Evolutionary conservation across 2,113 vertebrate species (phyloP), one percentile per base, ranked within the genome.

Genomic region (Pterophyllum scalare): DNA sequence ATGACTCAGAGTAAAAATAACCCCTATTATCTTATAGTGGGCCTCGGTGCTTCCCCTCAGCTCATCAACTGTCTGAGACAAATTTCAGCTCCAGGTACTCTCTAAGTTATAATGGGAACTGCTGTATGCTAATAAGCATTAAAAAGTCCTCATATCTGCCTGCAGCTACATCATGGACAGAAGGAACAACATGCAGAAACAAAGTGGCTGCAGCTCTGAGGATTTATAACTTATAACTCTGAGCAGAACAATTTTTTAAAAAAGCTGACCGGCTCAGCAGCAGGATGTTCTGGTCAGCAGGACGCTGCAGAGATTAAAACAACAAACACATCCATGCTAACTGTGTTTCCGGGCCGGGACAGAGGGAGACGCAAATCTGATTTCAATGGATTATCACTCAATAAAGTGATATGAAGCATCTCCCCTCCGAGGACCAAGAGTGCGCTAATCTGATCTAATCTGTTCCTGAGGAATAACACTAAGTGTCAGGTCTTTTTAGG

Each of bases 331-430:
- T 89, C 83, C 35, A 80, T 91, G 83, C 77, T 92, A 93, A 91
- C 89, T 43, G 60, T 79, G 62, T 92, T 92, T 82, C 31, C 35
- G 22, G 38, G 20, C n/a, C 2, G 2, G 74, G 70, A 57, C 60
- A 43, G 31, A 84, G 35, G 17, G 75, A 87, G 46, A 82, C 80
- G 0, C 58, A 60, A 84, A 93, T 92, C 84, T 87, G 7, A 75
- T 94, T 93, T 87, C 59, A 38, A 92, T 91, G 77, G 93, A 93
- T 94, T 93, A 92, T 91, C 85, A 90, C 89, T 93, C 89, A 91
- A 87, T 90, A 75, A 91, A 91, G 75, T 49, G 61, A 87, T 80
- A 83, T 82, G 77, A 88, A 82, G 80, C 72, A 56, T 83, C 65
- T 79, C 76, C 64, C 84, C 81, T 38, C 72, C 0, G 43, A 84